A percentile compares a stretch with the other conserved stretches of the same genome.
Evolutionary conservation across 2,113 vertebrate genomes (phyloP).

Genomic region (Calypte anna): DNA sequence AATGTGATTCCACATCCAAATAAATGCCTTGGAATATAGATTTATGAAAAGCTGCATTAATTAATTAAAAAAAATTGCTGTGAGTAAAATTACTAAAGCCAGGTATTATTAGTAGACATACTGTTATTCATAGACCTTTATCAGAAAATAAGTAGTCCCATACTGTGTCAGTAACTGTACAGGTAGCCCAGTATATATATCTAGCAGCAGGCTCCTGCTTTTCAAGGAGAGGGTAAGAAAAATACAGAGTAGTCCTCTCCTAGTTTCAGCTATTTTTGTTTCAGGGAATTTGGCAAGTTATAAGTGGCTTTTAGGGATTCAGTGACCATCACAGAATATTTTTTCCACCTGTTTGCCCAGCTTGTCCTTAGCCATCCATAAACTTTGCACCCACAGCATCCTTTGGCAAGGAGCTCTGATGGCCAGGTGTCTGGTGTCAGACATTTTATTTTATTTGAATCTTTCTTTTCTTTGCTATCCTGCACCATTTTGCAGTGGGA

Average conservation of each 20-base stretch:
- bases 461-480: not conserved
- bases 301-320: not conserved
- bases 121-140: not conserved
- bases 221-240: not conserved
- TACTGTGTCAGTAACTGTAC: not conserved
- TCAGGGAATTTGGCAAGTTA: not conserved
- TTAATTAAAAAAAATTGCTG: not conserved
- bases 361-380: not conserved
- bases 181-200: not conserved
- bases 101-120: not conserved
- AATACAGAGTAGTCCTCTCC: not conserved
- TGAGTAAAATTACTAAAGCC: not conserved
- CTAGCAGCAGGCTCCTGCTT: not conserved
- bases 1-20: not conserved
- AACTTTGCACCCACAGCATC: not conserved
- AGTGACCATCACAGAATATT: not conserved
- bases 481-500: not conserved
- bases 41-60: not conserved
- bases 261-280: not conserved
- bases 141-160: not conserved
- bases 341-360: slow-evolving; percentile 18
- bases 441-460: not conserved
- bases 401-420: not conserved
- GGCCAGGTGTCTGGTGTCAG: not conserved
- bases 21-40: not conserved